phyloP scores from a whole-genome alignment of 2,797 vertebrate species.

The Peromyscus eremicus region DNA sequence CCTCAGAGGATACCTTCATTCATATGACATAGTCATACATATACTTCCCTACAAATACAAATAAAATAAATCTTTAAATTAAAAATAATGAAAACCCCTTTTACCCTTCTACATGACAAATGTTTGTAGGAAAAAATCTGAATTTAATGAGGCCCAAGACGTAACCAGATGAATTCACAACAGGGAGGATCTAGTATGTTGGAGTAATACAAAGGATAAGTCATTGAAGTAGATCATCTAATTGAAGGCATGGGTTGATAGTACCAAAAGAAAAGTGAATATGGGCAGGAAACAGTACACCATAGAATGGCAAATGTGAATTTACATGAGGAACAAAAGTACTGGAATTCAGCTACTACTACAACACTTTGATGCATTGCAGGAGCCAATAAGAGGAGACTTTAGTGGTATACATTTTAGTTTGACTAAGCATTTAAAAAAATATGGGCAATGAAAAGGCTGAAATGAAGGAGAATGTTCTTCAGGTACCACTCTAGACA shows the following conservation, averaged over 20 bases:
- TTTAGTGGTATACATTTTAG: not conserved
- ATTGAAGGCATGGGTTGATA: not conserved
- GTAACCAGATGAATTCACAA: not conserved
- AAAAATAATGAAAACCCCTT: not conserved
- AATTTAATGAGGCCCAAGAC: not conserved
- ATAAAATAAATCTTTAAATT: not conserved
- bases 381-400: not conserved
- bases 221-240: not conserved
- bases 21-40: not conserved
- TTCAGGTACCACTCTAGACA: not conserved
- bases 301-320: not conserved
- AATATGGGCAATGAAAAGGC: not conserved
- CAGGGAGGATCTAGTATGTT: not conserved
- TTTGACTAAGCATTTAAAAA: not conserved
- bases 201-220: not conserved
- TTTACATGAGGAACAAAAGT: not conserved
- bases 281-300: not conserved
- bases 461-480: not conserved
- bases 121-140: not conserved
- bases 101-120: not conserved
- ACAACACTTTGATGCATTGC: not conserved
- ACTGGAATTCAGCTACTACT: not conserved
- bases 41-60: not conserved
- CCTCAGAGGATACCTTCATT: not conserved
- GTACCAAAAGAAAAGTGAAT: not conserved